Conservation (phyloP, 2,888 invertebrate species). For the Conchocele bisecta region DNA sequence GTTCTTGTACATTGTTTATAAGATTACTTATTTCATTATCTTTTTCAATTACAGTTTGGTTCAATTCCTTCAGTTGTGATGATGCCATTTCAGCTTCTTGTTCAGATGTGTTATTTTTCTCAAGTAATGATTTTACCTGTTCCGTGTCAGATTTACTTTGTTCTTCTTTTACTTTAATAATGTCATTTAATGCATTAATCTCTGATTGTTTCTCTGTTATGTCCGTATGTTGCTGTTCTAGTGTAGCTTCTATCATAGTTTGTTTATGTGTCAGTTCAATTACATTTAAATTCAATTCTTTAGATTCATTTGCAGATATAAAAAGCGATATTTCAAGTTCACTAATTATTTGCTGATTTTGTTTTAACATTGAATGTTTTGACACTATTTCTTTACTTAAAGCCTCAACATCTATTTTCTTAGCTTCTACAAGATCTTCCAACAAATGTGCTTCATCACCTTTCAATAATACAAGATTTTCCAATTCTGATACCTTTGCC, state of each 20-base stretch:
- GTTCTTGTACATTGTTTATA: slow-evolving; percentile 50
- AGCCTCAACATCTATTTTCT: too few relatives aligned
- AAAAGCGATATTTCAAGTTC: too few relatives aligned
- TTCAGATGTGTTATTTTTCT: too few relatives aligned
- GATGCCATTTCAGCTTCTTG: not conserved
- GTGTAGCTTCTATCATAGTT: slow-evolving; percentile 11
- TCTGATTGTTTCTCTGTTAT: slow-evolving; percentile 34
- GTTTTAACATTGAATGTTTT: too few relatives aligned
- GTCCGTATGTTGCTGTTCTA: slow-evolving; percentile 35
- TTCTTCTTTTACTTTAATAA: slow-evolving; percentile 32
- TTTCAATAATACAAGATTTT: too few relatives aligned
- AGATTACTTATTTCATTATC: slow-evolving; percentile 49
- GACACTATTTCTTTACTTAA: too few relatives aligned
- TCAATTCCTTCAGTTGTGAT: slow-evolving; percentile 5
- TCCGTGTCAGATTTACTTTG: too few relatives aligned
- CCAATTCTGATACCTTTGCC: too few relatives aligned
- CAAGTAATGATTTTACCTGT: too few relatives aligned
- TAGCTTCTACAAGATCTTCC: too few relatives aligned
- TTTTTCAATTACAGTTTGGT: slow-evolving; percentile 37
- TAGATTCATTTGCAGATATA: slow-evolving; percentile 17
- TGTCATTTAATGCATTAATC: slow-evolving; percentile 21
- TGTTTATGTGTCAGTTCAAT: not conserved
- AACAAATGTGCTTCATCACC: too few relatives aligned
- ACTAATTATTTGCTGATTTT: too few relatives aligned
- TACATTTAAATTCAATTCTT: slow-evolving; percentile 21